phyloP scores from a whole-genome alignment of 2,888 invertebrate genomes.

The Drosophila pseudotalamancana region DNA sequence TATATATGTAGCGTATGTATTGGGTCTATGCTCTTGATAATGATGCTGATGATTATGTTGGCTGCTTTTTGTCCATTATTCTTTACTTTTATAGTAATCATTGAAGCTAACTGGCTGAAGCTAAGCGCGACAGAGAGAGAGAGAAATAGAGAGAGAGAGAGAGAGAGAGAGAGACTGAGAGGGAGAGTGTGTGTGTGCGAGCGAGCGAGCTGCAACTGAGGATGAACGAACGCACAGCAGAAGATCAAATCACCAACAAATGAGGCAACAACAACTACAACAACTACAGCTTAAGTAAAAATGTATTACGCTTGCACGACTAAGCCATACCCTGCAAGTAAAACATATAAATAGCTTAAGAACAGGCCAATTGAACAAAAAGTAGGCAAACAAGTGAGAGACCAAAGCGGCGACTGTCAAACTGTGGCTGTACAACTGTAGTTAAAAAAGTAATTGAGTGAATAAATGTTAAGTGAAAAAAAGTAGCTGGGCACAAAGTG shows the following conservation, averaged over 20 bases:
- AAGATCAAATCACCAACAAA: conserved; percentile 78
- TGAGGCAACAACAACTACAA: conserved; percentile 58
- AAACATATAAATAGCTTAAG: neutral
- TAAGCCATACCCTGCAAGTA: neutral
- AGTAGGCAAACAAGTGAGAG: neutral
- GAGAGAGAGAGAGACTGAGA: neutral
- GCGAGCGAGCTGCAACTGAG: conserved; percentile 9
- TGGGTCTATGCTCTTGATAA: conserved; percentile 40
- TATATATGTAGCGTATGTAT: conserved; percentile 9
- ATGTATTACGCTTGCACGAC: neutral
- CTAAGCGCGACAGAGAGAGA: neutral
- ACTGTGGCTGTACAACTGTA: too few relatives aligned
- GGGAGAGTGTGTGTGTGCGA: neutral
- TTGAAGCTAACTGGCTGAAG: conserved; percentile 61
- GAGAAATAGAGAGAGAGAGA: neutral
- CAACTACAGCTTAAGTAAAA: conserved; percentile 9
- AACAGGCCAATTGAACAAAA: neutral
- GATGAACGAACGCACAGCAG: conserved; percentile 45
- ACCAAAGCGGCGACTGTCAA: too few relatives aligned
- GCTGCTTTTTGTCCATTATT: conserved; percentile 51
- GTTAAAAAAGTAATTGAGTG: too few relatives aligned
- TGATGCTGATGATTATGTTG: conserved; percentile 67
- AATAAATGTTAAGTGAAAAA: too few relatives aligned
- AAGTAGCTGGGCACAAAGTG: neutral
- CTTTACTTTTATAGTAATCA: conserved; percentile 68